Evolutionary conservation across 2,888 invertebrate species (phyloP).

Genomic region (Ichneumoninae sp.): DNA sequence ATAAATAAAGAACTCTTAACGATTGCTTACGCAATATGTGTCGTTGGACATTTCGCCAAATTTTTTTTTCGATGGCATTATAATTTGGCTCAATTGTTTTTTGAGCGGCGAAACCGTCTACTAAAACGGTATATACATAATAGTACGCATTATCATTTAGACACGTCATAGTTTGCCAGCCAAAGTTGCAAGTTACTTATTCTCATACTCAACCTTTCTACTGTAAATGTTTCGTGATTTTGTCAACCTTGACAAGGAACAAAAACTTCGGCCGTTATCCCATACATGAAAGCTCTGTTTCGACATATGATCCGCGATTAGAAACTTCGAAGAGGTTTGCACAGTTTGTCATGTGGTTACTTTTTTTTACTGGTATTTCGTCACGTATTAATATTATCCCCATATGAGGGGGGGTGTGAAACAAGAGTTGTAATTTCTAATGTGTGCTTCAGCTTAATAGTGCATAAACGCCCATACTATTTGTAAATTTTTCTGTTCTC

Average conservation of each 20-base stretch:
- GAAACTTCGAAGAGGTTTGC: constrained; percentile 44
- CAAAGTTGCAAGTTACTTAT: constrained; percentile 12
- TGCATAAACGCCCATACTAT: constrained; percentile 10
- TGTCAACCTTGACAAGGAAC: constrained; percentile 21
- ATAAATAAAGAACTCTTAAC: constrained; percentile 43
- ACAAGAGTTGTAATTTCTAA: constrained; percentile 7
- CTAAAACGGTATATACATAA: constrained; percentile 20
- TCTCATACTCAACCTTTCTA: background rate
- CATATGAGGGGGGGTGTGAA: background rate
- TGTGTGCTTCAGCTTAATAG: constrained; percentile 11
- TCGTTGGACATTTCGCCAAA: constrained; percentile 40
- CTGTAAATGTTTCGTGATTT: background rate
- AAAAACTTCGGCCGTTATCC: constrained; percentile 31
- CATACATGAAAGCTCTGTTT: constrained; percentile 38
- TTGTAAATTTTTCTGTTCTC: constrained; percentile 1
- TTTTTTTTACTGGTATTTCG: background rate
- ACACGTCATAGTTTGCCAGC: constrained; percentile 32
- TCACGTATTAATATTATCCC: background rate
- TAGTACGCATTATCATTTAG: constrained; percentile 24
- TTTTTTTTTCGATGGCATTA: constrained; percentile 44
- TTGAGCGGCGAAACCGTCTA: constrained; percentile 36
- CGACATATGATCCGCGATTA: constrained; percentile 51
- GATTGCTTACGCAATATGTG: constrained; percentile 35
- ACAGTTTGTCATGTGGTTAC: constrained; percentile 38
- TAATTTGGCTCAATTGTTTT: constrained; percentile 41